These are phyloP conservation scores for Cherax quadricarinatus DNA, from an alignment of 1,140 invertebrate genomes.

Conservation along the genomic window DNA sequence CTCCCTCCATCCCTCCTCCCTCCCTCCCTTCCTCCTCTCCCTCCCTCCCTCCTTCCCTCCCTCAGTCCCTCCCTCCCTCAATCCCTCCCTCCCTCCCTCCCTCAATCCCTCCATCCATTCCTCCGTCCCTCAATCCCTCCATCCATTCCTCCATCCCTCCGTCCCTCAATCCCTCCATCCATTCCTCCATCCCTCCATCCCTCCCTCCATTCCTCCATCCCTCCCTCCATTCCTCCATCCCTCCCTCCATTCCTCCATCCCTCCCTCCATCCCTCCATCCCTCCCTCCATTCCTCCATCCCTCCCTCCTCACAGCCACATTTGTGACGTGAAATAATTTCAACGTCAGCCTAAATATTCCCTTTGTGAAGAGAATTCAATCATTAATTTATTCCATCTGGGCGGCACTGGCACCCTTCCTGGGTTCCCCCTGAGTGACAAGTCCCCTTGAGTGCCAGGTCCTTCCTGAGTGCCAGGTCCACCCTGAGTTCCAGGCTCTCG, in stretches of 20 bases:
- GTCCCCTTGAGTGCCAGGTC: not conserved
- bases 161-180: too few species aligned
- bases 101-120: too few species aligned
- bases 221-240: not conserved
- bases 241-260: too few species aligned
- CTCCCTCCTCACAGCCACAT: not conserved
- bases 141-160: not conserved
- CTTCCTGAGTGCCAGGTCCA: not conserved
- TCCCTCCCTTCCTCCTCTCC: too few species aligned
- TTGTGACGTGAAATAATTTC: not conserved
- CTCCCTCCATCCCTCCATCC: too few species aligned
- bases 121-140: not conserved
- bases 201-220: not conserved
- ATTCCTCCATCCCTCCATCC: too few species aligned
- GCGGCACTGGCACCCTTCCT: not conserved
- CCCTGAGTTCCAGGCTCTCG: not conserved
- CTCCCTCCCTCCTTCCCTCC: not conserved
- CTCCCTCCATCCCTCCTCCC: not conserved
- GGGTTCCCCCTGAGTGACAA: not conserved
- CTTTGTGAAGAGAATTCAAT: not conserved
- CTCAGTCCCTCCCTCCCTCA: too few species aligned
- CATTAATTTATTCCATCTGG: conserved; percentile 3
- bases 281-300: not conserved
- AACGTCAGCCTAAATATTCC: not conserved
- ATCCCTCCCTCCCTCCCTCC: too few species aligned